Evolutionary conservation across 2,888 invertebrate species (phyloP).

Genomic region (Cephalotes varians): DNA sequence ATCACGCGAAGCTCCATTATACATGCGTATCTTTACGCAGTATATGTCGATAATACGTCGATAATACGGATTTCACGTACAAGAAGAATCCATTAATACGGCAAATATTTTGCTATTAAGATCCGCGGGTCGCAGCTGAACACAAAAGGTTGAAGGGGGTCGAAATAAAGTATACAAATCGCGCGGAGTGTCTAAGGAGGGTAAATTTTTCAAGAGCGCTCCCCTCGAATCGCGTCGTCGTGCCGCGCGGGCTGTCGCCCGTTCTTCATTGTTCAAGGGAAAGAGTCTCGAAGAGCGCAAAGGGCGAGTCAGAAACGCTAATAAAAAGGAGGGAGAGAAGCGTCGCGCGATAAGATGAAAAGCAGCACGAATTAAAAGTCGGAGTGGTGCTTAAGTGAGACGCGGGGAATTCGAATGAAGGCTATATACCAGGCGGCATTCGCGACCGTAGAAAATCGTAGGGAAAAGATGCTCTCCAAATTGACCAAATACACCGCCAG

Average conservation of each 20-base stretch:
- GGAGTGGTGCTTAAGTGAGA: constrained; percentile 69
- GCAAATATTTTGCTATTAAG: constrained; percentile 53
- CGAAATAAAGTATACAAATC: constrained; percentile 51
- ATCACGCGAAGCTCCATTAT: constrained; percentile 13
- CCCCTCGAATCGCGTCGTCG: constrained; percentile 29
- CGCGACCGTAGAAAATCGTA: constrained; percentile 56
- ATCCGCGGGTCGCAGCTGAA: not conserved
- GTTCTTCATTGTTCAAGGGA: constrained; percentile 19
- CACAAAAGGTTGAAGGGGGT: not conserved
- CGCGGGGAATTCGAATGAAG: constrained; percentile 59
- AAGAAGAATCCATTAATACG: constrained; percentile 51
- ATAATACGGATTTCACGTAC: constrained; percentile 27
- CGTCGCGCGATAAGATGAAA: constrained; percentile 70
- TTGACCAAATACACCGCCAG: constrained; percentile 73
- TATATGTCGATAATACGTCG: constrained; percentile 33
- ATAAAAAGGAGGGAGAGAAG: constrained; percentile 44
- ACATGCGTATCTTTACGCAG: not conserved
- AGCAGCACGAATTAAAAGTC: constrained; percentile 71
- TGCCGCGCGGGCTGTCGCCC: constrained; percentile 13
- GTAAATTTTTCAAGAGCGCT: constrained; percentile 55
- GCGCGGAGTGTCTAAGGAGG: constrained; percentile 28
- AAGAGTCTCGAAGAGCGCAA: constrained; percentile 25
- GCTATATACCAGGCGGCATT: constrained; percentile 20
- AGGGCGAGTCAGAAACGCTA: constrained; percentile 43
- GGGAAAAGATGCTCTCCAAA: constrained; percentile 68